A percentile compares a stretch with the other conserved stretches of the same genome.
Evolutionary conservation across 2,888 invertebrate genomes (phyloP).

Genomic region (Lottia scabra): DNA sequence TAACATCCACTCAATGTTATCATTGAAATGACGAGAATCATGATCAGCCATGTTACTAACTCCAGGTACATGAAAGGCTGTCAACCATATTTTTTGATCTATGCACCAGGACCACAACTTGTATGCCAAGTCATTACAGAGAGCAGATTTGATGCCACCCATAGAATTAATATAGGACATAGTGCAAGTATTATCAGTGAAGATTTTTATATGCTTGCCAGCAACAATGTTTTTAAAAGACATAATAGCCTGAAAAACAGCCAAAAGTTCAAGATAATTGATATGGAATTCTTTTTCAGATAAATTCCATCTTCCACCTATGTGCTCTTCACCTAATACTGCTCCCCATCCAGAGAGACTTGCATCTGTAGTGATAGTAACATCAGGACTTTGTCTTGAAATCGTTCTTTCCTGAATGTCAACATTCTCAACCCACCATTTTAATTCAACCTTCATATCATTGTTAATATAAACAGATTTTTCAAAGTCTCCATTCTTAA

Average conservation of each 20-base stretch:
- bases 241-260: slow-evolving; percentile 3
- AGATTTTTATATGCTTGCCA: slow-evolving; percentile 11
- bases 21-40: not conserved
- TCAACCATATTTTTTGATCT: slow-evolving; percentile 15
- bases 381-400: not conserved
- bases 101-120: slow-evolving; percentile 15
- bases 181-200: slow-evolving; percentile 21
- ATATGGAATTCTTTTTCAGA: slow-evolving; percentile 56
- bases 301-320: not conserved
- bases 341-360: not conserved
- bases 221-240: not conserved
- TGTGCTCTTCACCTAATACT: not conserved
- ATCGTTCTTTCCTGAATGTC: not conserved
- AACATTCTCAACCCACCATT: not conserved
- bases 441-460: not conserved
- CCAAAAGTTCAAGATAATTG: slow-evolving; percentile 16
- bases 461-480: not conserved
- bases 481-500: not conserved
- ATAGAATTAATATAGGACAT: slow-evolving; percentile 8
- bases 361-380: not conserved
- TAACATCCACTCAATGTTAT: not conserved
- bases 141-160: slow-evolving; percentile 11
- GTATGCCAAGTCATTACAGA: slow-evolving; percentile 13
- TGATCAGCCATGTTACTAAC: not conserved
- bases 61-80: slow-evolving; percentile 1